phyloP scores from a whole-genome alignment of 2,797 vertebrate genomes.

The Okamejei kenojei region DNA sequence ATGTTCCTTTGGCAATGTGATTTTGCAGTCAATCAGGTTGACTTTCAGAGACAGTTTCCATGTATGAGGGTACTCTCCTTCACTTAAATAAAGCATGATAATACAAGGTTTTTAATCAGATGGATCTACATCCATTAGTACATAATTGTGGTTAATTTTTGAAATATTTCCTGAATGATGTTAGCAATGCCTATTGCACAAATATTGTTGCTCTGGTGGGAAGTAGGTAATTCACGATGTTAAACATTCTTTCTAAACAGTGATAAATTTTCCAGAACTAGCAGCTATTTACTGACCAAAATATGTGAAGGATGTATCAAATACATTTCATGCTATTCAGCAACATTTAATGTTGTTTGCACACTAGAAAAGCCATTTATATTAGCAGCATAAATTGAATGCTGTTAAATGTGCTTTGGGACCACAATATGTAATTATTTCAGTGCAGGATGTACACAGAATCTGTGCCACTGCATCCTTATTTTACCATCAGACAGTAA shows the following conservation, averaged over 20 bases:
- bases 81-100: not conserved
- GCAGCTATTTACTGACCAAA: not conserved
- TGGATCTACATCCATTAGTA: not conserved
- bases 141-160: not conserved
- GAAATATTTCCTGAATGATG: conserved; percentile 3
- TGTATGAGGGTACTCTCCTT: not conserved
- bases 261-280: not conserved
- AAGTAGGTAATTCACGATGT: not conserved
- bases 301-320: not conserved
- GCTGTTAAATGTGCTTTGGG: too few relatives aligned
- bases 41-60: not conserved
- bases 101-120: conserved; percentile 6
- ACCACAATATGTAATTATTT: too few relatives aligned
- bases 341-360: not conserved
- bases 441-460: too few relatives aligned
- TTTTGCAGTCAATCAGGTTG: not conserved
- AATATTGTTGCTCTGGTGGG: not conserved
- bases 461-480: too few relatives aligned
- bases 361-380: not conserved
- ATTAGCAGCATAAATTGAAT: not conserved
- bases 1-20: not conserved
- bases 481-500: too few relatives aligned
- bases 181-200: not conserved
- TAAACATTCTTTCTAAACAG: conserved; percentile 14
- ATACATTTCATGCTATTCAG: not conserved